Evolutionary conservation across 2,797 vertebrate species (phyloP).

Genomic region (Phataginus tricuspis): DNA sequence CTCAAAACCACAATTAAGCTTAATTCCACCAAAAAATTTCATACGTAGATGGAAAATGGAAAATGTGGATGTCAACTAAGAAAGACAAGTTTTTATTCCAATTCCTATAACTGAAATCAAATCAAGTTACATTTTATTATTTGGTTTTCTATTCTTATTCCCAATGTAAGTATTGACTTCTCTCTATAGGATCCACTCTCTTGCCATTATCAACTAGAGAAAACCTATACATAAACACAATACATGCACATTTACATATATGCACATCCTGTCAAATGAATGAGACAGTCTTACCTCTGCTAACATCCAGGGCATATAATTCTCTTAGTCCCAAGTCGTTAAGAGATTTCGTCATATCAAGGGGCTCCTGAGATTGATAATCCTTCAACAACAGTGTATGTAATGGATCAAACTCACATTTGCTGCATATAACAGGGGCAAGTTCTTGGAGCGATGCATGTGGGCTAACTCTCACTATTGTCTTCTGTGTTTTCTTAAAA

Average conservation of each 20-base stretch:
- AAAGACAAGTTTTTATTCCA: conserved; percentile 14
- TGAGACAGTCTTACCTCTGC: conserved; percentile 90
- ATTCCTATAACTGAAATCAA: conserved; percentile 41
- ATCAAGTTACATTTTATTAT: conserved; percentile 15
- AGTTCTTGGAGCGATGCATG: conserved; percentile 91
- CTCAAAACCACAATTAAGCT: not conserved
- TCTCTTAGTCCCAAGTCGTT: conserved; percentile 95
- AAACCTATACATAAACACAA: not conserved
- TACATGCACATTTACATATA: not conserved
- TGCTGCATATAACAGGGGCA: conserved; percentile 92
- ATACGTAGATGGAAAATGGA: conserved; percentile 36
- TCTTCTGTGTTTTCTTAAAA: conserved; percentile 97
- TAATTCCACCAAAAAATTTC: not conserved
- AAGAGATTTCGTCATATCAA: conserved; percentile 93
- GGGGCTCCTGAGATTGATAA: conserved; percentile 89
- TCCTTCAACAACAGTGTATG: conserved; percentile 92
- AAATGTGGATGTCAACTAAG: not conserved
- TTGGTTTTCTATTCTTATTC: not conserved
- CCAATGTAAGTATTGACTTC: not conserved
- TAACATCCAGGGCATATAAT: conserved; percentile 94
- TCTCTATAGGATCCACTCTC: not conserved
- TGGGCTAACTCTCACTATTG: conserved; percentile 94
- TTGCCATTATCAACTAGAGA: conserved; percentile 16
- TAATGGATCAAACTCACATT: conserved; percentile 95
- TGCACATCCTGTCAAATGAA: not conserved